Conservation (phyloP, 2,797 vertebrate genomes). For the Xenentodon cancila region DNA sequence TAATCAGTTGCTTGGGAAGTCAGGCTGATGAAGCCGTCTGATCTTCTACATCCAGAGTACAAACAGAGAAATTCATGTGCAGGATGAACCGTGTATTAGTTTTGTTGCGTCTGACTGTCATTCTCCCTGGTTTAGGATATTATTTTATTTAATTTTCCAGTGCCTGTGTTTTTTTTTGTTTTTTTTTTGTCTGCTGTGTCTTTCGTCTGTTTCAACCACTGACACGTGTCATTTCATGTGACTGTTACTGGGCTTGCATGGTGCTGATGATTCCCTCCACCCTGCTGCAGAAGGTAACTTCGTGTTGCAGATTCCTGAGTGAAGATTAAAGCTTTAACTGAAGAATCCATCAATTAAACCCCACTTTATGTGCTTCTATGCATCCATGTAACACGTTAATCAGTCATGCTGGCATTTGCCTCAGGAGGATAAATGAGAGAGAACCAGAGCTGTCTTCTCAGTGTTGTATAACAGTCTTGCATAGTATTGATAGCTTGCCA, state of each 20-base stretch:
- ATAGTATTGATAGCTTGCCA: constrained; percentile 37
- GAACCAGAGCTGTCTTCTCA: constrained; percentile 51
- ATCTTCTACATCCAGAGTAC: constrained; percentile 21
- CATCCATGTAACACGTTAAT: constrained; percentile 61
- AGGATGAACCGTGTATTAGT: constrained; percentile 39
- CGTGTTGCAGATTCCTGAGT: constrained; percentile 80
- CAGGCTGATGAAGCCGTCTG: constrained; percentile 33
- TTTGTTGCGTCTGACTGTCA: constrained; percentile 48
- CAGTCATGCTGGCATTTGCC: constrained; percentile 53
- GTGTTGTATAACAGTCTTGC: constrained; percentile 35
- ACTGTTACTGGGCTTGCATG: constrained; percentile 94
- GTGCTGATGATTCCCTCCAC: constrained; percentile 91
- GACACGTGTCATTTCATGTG: constrained; percentile 92
- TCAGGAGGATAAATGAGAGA: constrained; percentile 57
- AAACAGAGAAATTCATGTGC: constrained; percentile 51
- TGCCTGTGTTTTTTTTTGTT: constrained; percentile 75
- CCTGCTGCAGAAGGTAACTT: constrained; percentile 94
- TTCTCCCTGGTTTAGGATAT: constrained; percentile 66
- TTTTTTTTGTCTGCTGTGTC: constrained; percentile 84
- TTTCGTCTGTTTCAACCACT: constrained; percentile 90
- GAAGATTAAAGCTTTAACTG: constrained; percentile 40
- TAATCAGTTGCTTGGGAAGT: constrained; percentile 47
- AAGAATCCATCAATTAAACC: constrained; percentile 61
- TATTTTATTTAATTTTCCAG: constrained; percentile 69
- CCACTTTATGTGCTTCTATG: constrained; percentile 43